These are phyloP conservation scores for Pholis gunnellus DNA, from an alignment of 2,113 vertebrate genomes.

Conservation along the genomic window DNA sequence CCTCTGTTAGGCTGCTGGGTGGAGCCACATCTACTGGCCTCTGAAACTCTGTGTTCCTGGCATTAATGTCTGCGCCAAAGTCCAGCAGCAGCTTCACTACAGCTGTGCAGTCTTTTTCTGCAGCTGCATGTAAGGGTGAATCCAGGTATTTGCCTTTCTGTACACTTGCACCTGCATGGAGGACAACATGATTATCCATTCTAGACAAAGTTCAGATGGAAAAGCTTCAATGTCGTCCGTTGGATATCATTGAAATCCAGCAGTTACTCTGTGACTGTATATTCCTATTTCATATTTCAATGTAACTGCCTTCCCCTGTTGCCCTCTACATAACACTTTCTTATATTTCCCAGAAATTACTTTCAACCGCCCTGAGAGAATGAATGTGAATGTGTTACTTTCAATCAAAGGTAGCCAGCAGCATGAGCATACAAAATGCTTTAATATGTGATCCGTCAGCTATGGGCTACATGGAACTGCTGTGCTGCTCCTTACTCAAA, in stretches of 20 bases:
- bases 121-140: conserved; percentile 93
- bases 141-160: conserved; percentile 92
- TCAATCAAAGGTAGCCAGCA: conserved; percentile 10
- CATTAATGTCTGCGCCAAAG: conserved; percentile 94
- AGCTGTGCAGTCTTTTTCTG: conserved; percentile 88
- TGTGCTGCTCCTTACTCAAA: background rate
- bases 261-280: background rate
- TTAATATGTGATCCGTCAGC: conserved; percentile 28
- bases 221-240: background rate
- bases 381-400: conserved; percentile 1
- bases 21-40: conserved; percentile 90
- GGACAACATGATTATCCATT: conserved; percentile 4
- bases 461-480: conserved; percentile 8
- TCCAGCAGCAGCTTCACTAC: conserved; percentile 91
- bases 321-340: background rate
- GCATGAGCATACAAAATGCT: background rate
- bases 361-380: conserved; percentile 11
- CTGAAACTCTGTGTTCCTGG: conserved; percentile 90
- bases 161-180: conserved; percentile 89
- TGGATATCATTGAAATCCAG: background rate
- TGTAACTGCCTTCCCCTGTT: background rate
- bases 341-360: conserved; percentile 5
- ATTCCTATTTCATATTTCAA: conserved; percentile 1
- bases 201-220: background rate
- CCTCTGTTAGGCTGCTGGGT: conserved; percentile 89